Base-by-base conservation (phyloP, 2,888 invertebrate genomes). In the Dryobota labecula region DNA sequence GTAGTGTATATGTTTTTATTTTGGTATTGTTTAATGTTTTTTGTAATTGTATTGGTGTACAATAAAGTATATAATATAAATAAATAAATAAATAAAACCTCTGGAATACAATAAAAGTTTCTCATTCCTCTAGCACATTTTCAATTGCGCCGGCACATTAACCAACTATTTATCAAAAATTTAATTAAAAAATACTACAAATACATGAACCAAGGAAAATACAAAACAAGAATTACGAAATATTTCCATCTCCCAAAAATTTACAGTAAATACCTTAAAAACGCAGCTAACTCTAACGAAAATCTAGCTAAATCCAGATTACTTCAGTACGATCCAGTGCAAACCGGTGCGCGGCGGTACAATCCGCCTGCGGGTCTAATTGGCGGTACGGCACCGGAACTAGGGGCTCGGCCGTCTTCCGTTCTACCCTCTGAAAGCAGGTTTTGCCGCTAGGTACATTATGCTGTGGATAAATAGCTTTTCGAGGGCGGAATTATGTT, bases 321-420 rank as follows among this genome's bases (percentile, higher is more conserved):
- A 80, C 56, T 60, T 69, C 54, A 57, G 70, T 64, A 57, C 27
- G 24, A 68, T 43, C 41, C 58, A 61, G 54, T 24, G 53, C 54
- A 70, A 76, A 73, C 70, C 72, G 61, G 73, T 18, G 41, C 65
- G 63, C 47, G 74, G 66, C 56, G 77, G 68, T 60, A 76, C 82
- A 77, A 78, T 72, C 73, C 65, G 70, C 74, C 76, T 54, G 74
- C 71, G 70, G 49, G 75, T 82, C 60, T 84, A 84, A 84, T 84
- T 86, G 86, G 84, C 80, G 82, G 84, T 78, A 73, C 75, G 65
- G 30, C 73, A 4, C 84, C 86, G 84, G 84, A 84, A 85, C 66
- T 45, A 38, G 78, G 65, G 62, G 62, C 71, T 74, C 68, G 71
- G 56, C 70, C 72, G 33, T 70, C 80, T 84, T 84, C 84, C 84